Base-by-base conservation (phyloP, 1,140 invertebrate genomes). In the Drosophila tropicalis region DNA sequence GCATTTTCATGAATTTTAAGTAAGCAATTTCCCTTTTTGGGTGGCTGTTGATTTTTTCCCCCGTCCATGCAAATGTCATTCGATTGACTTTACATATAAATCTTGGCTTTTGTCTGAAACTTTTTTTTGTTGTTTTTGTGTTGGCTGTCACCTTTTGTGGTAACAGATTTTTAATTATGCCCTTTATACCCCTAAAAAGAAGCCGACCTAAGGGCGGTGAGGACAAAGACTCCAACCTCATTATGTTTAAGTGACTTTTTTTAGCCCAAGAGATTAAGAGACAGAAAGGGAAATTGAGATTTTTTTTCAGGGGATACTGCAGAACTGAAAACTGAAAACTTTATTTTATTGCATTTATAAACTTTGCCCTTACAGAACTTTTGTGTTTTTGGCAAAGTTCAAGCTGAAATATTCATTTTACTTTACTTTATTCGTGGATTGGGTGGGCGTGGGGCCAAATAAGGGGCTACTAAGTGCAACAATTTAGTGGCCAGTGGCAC, bases 331-430 rank as follows among this genome's bases (percentile, higher is more conserved):
- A 86, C 83, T 86, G 82, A 80, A 34, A 87, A 87, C 84, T 87
- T 87, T 89, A 89, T 84, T 87, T 87, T 87, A 87, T 87, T 89
- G 84, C 83, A 83, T 83, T 87, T 80, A 74, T 79, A 83, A 87
- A 87, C 79, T 87, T 87, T 87, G 84, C 76, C 83, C 83, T 87
- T 87, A 74, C 67, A 69, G 39, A 57, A 12, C 12, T 51, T 39
- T 63, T 60, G 63, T 55, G 51, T 67, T 64, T 55, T 61, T 13
- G 22, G 25, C 34, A 85, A 86, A 87, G 79, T 87, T 86, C 83
- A 76, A 41, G 54, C 69, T 64, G 29, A 79, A 87, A 67, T 75
- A 83, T 83, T 73, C 83, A 80, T 79, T 76, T 57, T 78, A 70
- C 65, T 64, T 61, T 67, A 58, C 66, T 10, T 54, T 19, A 25